Evolutionary conservation across 2,113 vertebrate genomes (phyloP), one percentile per base, ranked within the genome.

Genomic region (Nanorana parkeri): DNA sequence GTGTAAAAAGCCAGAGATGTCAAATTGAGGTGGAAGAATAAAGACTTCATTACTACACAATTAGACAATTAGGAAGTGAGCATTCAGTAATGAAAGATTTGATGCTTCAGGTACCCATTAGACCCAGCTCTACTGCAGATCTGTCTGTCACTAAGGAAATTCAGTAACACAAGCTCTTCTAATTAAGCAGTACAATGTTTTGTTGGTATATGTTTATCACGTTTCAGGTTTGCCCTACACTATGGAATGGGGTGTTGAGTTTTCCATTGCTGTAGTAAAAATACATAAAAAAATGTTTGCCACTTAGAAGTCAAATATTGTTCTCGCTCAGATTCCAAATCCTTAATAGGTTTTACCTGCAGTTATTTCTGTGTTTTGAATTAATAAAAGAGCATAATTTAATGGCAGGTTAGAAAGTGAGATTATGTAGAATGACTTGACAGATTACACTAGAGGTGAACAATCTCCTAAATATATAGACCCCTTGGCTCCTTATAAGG

Each of bases 1-100:
- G 58, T 83, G 87, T 85, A 85, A 63, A 60, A 86, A 68, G 85
- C 68, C 67, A 81, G 60, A 58, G 82, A 89, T 89, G 84, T 84
- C 85, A 84, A 86, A 68, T 68, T 67, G 71, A 66, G 64, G 29
- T 76, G 47, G 51, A 28, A 60, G 72, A 83, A 76, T 67, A 66
- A 74, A 83, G 80, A 68, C 61, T 56, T 83, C 72, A 83, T 83
- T 83, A 83, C 61, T 60, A 10, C 29, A 60, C 80, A 83, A 83
- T 83, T 83, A 76, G 80, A 56, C 63, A 80, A 80, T 80, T 80
- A 68, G 72, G 69, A 64, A 68, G 47, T 65, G 56, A 64, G 24
- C 20, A 26, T 73, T 81, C 68, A 52, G 36, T 83, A 83, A 83
- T 76, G 63, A 74, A 24, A 41, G 64, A 21, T 64, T 67, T n/a